Conservation (phyloP, 2,888 invertebrate genomes). For the Acrocyrtus sp. region DNA sequence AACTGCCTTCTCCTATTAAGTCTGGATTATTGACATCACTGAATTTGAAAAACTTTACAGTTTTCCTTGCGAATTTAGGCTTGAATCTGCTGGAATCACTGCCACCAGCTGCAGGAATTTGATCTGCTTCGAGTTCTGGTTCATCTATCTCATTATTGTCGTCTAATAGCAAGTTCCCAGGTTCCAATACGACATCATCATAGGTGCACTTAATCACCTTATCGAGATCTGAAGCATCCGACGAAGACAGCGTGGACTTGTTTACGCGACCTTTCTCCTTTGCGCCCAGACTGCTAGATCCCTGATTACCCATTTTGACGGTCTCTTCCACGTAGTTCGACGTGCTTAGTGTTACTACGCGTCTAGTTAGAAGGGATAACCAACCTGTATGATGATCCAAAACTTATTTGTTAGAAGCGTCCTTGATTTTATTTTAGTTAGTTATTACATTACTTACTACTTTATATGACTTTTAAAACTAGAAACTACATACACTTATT, state of each 20-base stretch:
- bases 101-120: not conserved
- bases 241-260: too few species aligned
- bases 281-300: not conserved
- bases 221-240: not conserved
- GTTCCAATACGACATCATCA: not conserved
- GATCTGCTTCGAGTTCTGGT: not conserved
- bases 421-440: too few species aligned
- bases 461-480: too few species aligned
- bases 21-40: not conserved
- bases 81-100: not conserved
- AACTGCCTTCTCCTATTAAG: conserved; percentile 29
- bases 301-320: not conserved
- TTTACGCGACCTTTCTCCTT: not conserved
- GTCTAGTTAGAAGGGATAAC: too few species aligned
- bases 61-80: not conserved
- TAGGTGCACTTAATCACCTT: too few species aligned
- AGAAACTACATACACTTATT: too few species aligned
- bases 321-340: too few species aligned
- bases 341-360: too few species aligned
- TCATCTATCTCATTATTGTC: not conserved
- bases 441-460: too few species aligned
- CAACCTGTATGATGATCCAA: too few species aligned
- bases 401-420: too few species aligned
- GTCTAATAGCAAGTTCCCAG: not conserved
- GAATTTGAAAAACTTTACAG: conserved; percentile 12